Percentiles rank a stretch among this genome's conserved stretches.
These are phyloP conservation scores for Crotophaga sulcirostris DNA, from an alignment of 2,113 vertebrate species.

Conservation along the genomic window DNA sequence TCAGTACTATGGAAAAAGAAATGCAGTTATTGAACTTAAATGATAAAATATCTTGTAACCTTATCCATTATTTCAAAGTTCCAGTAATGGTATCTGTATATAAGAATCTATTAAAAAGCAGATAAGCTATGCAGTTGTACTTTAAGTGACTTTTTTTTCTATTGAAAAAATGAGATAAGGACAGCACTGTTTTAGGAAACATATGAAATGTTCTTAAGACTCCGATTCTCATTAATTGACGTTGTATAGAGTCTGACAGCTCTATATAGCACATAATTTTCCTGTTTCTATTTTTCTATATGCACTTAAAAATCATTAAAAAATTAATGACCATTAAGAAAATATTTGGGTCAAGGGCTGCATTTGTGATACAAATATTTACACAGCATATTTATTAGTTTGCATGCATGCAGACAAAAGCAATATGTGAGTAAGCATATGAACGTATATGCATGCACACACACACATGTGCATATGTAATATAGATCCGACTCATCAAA, in stretches of 20 bases:
- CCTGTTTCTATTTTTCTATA: not conserved
- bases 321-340: not conserved
- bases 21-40: not conserved
- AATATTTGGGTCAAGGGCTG: not conserved
- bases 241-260: not conserved
- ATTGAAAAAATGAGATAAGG: not conserved
- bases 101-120: not conserved
- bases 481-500: not conserved
- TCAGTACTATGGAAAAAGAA: not conserved
- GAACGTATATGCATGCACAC: not conserved
- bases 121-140: not conserved
- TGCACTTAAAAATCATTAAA: not conserved
- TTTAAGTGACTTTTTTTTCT: not conserved
- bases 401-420: not conserved
- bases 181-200: not conserved
- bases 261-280: not conserved
- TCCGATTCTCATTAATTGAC: not conserved
- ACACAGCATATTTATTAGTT: not conserved
- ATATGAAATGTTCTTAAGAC: not conserved
- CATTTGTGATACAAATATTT: not conserved
- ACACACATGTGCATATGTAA: accelerated
- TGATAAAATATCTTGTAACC: not conserved
- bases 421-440: not conserved
- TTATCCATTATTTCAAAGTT: not conserved
- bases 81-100: not conserved